Evolutionary conservation across 2,888 invertebrate species (phyloP).

Genomic region (Chaetogeoica ovagalla): DNA sequence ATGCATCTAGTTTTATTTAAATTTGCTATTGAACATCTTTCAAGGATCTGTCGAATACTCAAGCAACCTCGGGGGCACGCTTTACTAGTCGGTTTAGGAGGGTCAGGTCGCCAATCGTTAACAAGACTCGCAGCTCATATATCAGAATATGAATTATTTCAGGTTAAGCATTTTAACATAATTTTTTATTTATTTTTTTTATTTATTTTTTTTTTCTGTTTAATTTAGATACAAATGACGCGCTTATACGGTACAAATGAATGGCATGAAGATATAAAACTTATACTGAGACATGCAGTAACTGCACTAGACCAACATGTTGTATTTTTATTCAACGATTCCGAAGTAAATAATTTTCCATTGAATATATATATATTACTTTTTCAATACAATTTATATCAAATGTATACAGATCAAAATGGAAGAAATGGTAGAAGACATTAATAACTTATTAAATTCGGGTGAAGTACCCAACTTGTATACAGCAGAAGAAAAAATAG

Average conservation of each 20-base stretch:
- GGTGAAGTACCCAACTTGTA: slow-evolving; percentile 94
- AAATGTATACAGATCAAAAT: slow-evolving; percentile 74
- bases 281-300: slow-evolving; percentile 72
- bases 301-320: slow-evolving; percentile 83
- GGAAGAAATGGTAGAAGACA: slow-evolving; percentile 89
- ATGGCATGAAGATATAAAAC: slow-evolving; percentile 91
- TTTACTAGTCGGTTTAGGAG: slow-evolving; percentile 87
- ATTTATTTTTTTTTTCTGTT: neutral
- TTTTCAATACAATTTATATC: neutral
- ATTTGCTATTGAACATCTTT: slow-evolving; percentile 92
- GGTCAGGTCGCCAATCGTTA: slow-evolving; percentile 89
- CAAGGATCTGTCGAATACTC: slow-evolving; percentile 84
- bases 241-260: slow-evolving; percentile 80
- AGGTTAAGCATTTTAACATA: slow-evolving; percentile 58
- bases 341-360: slow-evolving; percentile 67
- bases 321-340: slow-evolving; percentile 88
- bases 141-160: slow-evolving; percentile 87
- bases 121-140: slow-evolving; percentile 90
- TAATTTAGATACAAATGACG: slow-evolving; percentile 81
- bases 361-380: neutral
- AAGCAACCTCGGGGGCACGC: slow-evolving; percentile 91
- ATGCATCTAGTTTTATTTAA: slow-evolving; percentile 91
- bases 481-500: slow-evolving; percentile 80
- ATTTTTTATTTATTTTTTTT: neutral
- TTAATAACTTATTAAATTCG: slow-evolving; percentile 87